Conservation (phyloP, 2,797 vertebrate genomes). For the Nannoperca australis region DNA sequence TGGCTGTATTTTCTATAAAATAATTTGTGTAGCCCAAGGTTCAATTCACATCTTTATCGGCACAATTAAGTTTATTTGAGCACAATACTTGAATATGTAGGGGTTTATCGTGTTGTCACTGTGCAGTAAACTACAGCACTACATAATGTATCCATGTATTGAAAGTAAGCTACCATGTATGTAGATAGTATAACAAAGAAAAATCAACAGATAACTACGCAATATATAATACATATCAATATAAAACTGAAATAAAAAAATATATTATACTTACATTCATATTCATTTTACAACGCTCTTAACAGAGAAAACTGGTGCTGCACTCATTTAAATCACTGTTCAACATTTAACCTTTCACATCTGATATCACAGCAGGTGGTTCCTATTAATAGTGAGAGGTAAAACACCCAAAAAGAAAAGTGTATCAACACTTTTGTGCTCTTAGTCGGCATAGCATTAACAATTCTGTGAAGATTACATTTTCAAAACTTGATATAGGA, state of each 20-base stretch:
- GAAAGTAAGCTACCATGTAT: not conserved
- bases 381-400: not conserved
- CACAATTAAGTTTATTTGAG: conserved; percentile 2
- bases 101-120: not conserved
- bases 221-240: conserved; percentile 10
- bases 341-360: not conserved
- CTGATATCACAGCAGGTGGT: conserved; percentile 15
- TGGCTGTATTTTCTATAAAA: conserved; percentile 3
- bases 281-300: conserved; percentile 2
- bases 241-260: not conserved
- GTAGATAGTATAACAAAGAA: conserved; percentile 1
- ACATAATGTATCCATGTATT: conserved; percentile 1
- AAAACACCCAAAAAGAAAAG: not conserved
- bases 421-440: not conserved
- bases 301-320: not conserved
- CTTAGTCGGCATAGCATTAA: not conserved
- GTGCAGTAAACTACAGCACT: not conserved
- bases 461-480: not conserved
- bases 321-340: not conserved
- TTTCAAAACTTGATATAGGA: not conserved
- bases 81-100: not conserved
- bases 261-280: not conserved
- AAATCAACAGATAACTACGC: conserved; percentile 6
- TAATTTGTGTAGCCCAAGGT: not conserved
- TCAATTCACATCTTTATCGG: not conserved